Evolutionary conservation across 1,140 invertebrate genomes (phyloP).

Genomic region (Steinernema feltiae): DNA sequence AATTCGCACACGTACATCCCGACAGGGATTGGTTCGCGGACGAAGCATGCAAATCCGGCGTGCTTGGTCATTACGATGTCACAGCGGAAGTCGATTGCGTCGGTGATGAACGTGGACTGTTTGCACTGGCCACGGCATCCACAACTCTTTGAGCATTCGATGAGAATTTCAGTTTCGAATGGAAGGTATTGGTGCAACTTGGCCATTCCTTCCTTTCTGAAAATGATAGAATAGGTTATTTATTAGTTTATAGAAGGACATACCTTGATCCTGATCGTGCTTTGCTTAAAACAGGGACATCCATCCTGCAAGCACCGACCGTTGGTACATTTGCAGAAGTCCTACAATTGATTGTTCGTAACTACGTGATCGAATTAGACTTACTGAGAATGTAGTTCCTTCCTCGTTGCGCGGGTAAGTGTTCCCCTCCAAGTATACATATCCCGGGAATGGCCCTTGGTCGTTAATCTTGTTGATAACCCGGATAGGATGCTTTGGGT

Average conservation of each 20-base stretch:
- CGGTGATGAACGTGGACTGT: background rate
- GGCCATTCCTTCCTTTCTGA: background rate
- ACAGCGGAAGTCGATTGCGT: background rate
- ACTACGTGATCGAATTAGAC: background rate
- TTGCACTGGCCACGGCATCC: background rate
- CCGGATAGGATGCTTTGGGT: background rate
- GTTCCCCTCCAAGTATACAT: no score
- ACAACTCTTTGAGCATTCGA: background rate
- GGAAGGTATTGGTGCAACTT: background rate
- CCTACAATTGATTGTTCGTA: background rate
- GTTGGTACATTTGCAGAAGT: background rate
- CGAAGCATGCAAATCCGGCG: background rate
- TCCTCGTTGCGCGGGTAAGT: no score
- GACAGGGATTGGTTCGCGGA: background rate
- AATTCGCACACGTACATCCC: background rate
- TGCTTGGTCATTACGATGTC: background rate
- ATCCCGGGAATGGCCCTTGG: background rate
- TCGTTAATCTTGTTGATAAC: background rate
- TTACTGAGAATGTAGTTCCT: background rate
- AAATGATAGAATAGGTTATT: no score
- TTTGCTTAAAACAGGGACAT: background rate
- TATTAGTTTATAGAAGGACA: no score
- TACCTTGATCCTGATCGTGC: background rate
- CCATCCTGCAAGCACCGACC: background rate
- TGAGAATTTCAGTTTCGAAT: background rate